Evolutionary conservation across 2,797 vertebrate species (phyloP).

Genomic region (Sparidentex hasta): DNA sequence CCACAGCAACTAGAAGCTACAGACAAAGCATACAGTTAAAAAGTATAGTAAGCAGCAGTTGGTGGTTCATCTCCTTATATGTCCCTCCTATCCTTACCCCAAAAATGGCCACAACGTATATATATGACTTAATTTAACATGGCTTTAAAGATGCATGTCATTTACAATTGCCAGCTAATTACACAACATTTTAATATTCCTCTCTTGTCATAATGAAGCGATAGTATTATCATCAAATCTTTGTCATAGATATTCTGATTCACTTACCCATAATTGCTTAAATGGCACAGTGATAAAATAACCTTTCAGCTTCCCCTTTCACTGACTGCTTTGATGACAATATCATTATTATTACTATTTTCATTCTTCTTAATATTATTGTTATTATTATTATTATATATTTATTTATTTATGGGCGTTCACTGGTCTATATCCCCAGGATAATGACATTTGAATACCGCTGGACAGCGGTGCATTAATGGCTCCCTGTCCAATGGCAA

Average conservation of each 20-base stretch:
- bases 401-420: slow-evolving; percentile 57
- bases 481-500: slow-evolving; percentile 91
- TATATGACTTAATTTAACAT: too few relatives aligned
- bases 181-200: not conserved
- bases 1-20: too few relatives aligned
- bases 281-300: slow-evolving; percentile 15
- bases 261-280: slow-evolving; percentile 1
- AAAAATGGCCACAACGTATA: too few relatives aligned
- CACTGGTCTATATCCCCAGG: slow-evolving; percentile 55
- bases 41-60: too few relatives aligned
- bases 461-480: slow-evolving; percentile 85
- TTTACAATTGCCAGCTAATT: slow-evolving; percentile 20
- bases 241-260: not conserved
- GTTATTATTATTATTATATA: slow-evolving; percentile 24
- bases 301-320: slow-evolving; percentile 18
- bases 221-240: not conserved
- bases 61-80: too few relatives aligned
- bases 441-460: slow-evolving; percentile 82
- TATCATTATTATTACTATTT: slow-evolving; percentile 27
- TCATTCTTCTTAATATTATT: not conserved
- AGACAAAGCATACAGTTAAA: too few relatives aligned
- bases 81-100: too few relatives aligned
- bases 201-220: not conserved
- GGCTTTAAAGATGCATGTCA: not conserved
- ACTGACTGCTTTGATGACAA: slow-evolving; percentile 15